These are phyloP conservation scores for Mythimna pallens DNA, from an alignment of 2,888 invertebrate genomes.

Conservation along the genomic window DNA sequence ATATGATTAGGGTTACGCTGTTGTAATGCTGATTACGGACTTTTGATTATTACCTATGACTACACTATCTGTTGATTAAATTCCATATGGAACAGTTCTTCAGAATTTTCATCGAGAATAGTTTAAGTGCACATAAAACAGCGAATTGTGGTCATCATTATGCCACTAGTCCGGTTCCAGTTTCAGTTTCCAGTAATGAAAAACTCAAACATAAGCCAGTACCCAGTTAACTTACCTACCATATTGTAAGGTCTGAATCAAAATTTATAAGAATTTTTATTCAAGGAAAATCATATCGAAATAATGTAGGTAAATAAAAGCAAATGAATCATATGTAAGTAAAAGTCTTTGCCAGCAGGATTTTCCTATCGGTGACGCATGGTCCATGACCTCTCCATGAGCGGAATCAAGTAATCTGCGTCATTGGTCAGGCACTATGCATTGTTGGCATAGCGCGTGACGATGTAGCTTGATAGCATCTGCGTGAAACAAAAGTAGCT, in stretches of 20 bases:
- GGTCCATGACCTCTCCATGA: slow-evolving; percentile 21
- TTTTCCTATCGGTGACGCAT: slow-evolving; percentile 56
- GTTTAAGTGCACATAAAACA: not conserved
- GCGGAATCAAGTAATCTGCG: slow-evolving; percentile 35
- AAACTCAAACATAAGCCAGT: not conserved
- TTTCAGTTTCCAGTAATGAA: too few relatives aligned
- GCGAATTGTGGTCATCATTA: not conserved
- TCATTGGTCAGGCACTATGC: slow-evolving; percentile 18
- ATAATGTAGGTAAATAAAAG: slow-evolving; percentile 3
- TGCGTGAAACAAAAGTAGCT: not conserved
- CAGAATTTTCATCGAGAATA: not conserved
- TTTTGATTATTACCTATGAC: not conserved
- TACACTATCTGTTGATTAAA: not conserved
- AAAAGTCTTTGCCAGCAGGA: slow-evolving; percentile 4
- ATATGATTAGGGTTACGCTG: not conserved
- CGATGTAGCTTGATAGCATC: not conserved
- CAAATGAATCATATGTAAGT: slow-evolving; percentile 4
- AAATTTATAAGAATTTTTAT: not conserved
- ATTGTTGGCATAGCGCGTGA: slow-evolving; percentile 6
- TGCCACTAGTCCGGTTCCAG: not conserved
- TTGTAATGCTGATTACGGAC: not conserved
- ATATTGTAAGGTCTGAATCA: not conserved
- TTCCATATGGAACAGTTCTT: not conserved
- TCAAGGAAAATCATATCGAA: slow-evolving; percentile 19
- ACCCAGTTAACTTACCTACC: not conserved